Conservation (phyloP, 1,140 invertebrate genomes). For the Linepithema humile region DNA sequence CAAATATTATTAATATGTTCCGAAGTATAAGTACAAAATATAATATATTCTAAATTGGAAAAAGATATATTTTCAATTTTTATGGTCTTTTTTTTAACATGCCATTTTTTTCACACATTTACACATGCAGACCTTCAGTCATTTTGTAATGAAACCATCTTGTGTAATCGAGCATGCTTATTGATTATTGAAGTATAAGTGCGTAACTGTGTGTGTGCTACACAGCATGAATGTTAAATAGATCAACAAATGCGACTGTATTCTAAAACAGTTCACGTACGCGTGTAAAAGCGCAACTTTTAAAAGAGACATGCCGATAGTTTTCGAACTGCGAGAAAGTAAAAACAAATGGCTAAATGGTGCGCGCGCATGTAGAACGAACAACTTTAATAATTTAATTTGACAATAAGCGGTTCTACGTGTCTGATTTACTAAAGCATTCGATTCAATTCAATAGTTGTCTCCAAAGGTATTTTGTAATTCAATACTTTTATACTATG, state of each 20-base stretch:
- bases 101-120: too few species aligned
- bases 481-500: background rate
- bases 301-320: conserved; percentile 44
- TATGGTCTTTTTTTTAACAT: background rate
- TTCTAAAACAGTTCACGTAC: conserved; percentile 35
- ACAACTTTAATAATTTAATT: conserved; percentile 32
- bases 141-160: background rate
- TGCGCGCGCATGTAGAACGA: background rate
- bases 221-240: conserved; percentile 19
- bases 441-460: background rate
- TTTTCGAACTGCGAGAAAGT: conserved; percentile 23
- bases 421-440: background rate
- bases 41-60: background rate
- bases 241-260: conserved; percentile 34
- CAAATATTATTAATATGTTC: background rate
- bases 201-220: background rate
- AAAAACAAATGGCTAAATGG: conserved; percentile 11
- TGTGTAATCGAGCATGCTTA: conserved; percentile 7
- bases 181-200: conserved; percentile 46
- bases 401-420: background rate
- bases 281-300: conserved; percentile 5
- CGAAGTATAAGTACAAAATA: too few species aligned
- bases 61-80: background rate
- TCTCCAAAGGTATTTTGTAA: background rate
- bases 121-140: background rate